These are phyloP conservation scores for Ophioninae sp. DNA, from an alignment of 2,888 invertebrate genomes.

Conservation along the genomic window DNA sequence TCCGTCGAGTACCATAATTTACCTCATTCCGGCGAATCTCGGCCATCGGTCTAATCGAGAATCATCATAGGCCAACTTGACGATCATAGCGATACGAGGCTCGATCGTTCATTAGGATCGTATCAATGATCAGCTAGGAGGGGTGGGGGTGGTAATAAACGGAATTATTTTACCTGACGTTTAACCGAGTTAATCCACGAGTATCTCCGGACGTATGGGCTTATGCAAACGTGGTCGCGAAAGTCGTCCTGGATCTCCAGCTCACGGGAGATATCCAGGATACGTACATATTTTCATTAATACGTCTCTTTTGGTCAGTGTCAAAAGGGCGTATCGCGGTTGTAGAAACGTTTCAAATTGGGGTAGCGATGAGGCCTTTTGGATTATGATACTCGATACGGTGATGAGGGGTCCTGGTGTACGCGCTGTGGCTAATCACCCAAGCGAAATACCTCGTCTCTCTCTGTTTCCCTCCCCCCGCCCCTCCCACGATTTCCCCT, in stretches of 20 bases:
- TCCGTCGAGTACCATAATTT: no score
- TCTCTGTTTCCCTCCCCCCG: background rate
- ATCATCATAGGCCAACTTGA: background rate
- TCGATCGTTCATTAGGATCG: conserved; percentile 1
- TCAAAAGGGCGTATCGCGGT: background rate
- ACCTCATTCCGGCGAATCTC: no score
- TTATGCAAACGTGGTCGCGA: conserved; percentile 42
- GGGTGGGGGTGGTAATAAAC: background rate
- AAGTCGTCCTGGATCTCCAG: conserved; percentile 10
- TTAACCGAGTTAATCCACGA: conserved; percentile 44
- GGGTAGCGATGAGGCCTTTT: background rate
- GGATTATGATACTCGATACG: conserved; percentile 1
- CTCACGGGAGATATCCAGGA: background rate
- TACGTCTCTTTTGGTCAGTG: background rate
- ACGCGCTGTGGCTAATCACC: conserved; percentile 42
- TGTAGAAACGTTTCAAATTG: background rate
- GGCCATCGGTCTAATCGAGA: no score
- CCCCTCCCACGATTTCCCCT: no score
- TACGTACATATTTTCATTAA: conserved; percentile 4
- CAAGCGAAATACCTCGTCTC: conserved; percentile 22
- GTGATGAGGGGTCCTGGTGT: background rate
- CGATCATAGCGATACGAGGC: background rate
- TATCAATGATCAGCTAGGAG: conserved; percentile 19
- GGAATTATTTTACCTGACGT: conserved; percentile 13
- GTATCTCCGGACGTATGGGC: conserved; percentile 27